A percentile compares a stretch with the other conserved stretches of the same genome.
Conservation (phyloP, 2,797 vertebrate species). For the Craterocephalus amniculus region DNA sequence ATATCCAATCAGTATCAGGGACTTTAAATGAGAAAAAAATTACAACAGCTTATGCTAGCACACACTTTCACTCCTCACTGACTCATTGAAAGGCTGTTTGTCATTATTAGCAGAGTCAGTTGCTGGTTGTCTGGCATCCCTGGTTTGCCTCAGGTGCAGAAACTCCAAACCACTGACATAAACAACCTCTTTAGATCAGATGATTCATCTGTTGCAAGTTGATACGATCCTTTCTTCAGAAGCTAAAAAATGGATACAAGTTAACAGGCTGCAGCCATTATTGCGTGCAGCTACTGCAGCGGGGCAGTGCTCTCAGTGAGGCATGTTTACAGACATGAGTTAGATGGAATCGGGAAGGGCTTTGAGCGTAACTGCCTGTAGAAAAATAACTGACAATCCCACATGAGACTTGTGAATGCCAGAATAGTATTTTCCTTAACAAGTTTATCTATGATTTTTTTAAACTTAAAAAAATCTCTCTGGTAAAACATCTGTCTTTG, state of each 20-base stretch:
- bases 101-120: slow-evolving; percentile 72
- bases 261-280: slow-evolving; percentile 27
- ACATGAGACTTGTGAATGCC: slow-evolving; percentile 6
- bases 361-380: slow-evolving; percentile 12
- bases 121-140: slow-evolving; percentile 73
- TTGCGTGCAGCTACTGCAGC: slow-evolving; percentile 41
- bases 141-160: slow-evolving; percentile 76
- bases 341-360: slow-evolving; percentile 20
- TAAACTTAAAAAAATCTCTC: background rate
- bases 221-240: slow-evolving; percentile 53
- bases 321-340: slow-evolving; percentile 40
- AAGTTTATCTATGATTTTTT: slow-evolving; percentile 24
- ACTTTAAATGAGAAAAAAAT: slow-evolving; percentile 4
- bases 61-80: slow-evolving; percentile 67
- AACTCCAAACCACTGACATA: slow-evolving; percentile 77
- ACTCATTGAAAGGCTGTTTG: slow-evolving; percentile 68
- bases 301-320: slow-evolving; percentile 7
- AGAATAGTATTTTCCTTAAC: slow-evolving; percentile 10
- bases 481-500: slow-evolving; percentile 1
- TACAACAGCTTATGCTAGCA: slow-evolving; percentile 13
- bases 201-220: slow-evolving; percentile 76
- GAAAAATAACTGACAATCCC: slow-evolving; percentile 12
- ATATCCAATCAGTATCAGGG: background rate
- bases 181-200: slow-evolving; percentile 70
- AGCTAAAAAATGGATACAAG: slow-evolving; percentile 55